These are phyloP conservation scores for Monochamus saltuarius DNA, from an alignment of 1,140 invertebrate species.

Conservation along the genomic window DNA sequence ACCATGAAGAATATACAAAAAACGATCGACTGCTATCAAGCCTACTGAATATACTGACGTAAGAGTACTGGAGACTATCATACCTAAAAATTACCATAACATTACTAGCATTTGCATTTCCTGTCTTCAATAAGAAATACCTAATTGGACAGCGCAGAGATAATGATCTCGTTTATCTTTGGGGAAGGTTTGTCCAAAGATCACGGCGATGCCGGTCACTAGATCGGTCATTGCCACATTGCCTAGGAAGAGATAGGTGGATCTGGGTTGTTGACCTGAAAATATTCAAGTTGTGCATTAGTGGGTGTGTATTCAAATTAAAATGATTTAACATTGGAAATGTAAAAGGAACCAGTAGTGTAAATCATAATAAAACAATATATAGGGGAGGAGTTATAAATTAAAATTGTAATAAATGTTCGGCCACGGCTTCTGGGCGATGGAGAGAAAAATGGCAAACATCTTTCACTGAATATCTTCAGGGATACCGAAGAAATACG, in stretches of 20 bases:
- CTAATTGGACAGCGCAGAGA: conserved; percentile 46
- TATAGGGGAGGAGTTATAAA: too few species aligned
- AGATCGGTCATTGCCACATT: conserved; percentile 61
- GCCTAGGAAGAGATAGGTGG: conserved; percentile 60
- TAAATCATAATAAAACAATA: too few species aligned
- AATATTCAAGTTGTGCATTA: conserved; percentile 18
- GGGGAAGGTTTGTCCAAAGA: conserved; percentile 56
- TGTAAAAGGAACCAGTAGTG: too few species aligned
- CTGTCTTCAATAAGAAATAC: conserved; percentile 28
- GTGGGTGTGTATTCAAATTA: too few species aligned
- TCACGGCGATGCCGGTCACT: conserved; percentile 55
- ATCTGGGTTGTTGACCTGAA: conserved; percentile 57
- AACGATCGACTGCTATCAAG: conserved; percentile 60
- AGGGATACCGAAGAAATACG: too few species aligned
- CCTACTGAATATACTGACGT: conserved; percentile 61
- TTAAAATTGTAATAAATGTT: too few species aligned
- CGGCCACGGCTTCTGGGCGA: too few species aligned
- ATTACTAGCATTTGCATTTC: conserved; percentile 3
- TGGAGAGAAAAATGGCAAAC: too few species aligned
- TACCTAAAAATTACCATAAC: conserved; percentile 49
- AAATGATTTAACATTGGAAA: too few species aligned
- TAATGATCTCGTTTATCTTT: conserved; percentile 39
- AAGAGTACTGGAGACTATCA: conserved; percentile 59
- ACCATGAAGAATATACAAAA: conserved; percentile 60
- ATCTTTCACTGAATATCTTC: too few species aligned